phyloP scores from a whole-genome alignment of 1,140 invertebrate species.

The Colletes gigas region DNA sequence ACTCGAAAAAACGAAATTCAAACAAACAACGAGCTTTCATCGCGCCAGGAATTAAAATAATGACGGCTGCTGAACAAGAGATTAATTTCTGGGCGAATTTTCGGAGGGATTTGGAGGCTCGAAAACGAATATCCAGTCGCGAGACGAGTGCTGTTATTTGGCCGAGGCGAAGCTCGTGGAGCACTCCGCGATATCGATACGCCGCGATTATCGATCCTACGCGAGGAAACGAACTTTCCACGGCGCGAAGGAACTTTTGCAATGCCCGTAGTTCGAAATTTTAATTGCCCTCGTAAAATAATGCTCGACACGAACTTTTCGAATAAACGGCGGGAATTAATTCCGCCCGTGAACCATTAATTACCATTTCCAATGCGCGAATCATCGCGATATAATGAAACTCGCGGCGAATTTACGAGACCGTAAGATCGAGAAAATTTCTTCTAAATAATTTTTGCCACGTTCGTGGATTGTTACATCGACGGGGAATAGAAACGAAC shows the following conservation, averaged over 20 bases:
- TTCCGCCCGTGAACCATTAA: slow-evolving; percentile 7
- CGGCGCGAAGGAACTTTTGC: neutral
- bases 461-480: no score
- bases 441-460: no score
- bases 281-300: slow-evolving; percentile 24
- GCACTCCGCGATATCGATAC: slow-evolving; percentile 22
- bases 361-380: slow-evolving; percentile 7
- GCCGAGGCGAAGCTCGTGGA: no score
- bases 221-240: slow-evolving; percentile 19
- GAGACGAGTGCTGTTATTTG: neutral
- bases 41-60: neutral
- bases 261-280: neutral
- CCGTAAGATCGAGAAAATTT: neutral
- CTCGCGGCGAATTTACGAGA: neutral
- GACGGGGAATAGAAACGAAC: no score
- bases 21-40: neutral
- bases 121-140: neutral
- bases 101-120: neutral
- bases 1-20: no score
- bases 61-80: neutral
- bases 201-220: slow-evolving; percentile 14
- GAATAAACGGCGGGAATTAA: slow-evolving; percentile 27
- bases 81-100: neutral
- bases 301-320: slow-evolving; percentile 24
- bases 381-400: neutral